These are phyloP conservation scores for Orthosia gothica DNA, from an alignment of 2,888 invertebrate genomes.

Conservation along the genomic window DNA sequence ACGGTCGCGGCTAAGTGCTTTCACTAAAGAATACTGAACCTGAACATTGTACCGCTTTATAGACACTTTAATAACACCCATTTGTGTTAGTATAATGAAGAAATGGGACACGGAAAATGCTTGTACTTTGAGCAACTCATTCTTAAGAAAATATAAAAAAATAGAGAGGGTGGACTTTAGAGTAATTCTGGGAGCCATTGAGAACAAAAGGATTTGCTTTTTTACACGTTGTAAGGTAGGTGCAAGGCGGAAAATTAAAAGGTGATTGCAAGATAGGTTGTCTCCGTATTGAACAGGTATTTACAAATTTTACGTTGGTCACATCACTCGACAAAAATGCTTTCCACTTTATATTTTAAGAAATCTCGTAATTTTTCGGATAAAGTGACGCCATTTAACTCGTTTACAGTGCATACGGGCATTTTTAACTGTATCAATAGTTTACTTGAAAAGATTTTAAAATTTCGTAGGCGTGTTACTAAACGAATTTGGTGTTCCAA, in stretches of 20 bases:
- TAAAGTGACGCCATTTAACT: neutral
- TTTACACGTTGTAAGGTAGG: neutral
- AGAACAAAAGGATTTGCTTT: slow-evolving; percentile 8
- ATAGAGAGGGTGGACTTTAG: neutral
- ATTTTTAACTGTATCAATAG: neutral
- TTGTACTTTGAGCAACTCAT: slow-evolving; percentile 1
- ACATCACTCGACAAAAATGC: no score
- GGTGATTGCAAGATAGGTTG: neutral
- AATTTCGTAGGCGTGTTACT: neutral
- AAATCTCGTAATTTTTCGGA: neutral
- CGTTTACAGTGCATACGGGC: neutral
- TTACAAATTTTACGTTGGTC: neutral
- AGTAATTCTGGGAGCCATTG: slow-evolving; percentile 10
- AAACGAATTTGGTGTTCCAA: neutral
- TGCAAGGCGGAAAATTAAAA: neutral
- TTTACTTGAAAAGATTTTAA: neutral
- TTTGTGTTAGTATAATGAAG: slow-evolving; percentile 14
- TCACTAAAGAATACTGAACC: slow-evolving; percentile 10
- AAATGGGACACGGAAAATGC: slow-evolving; percentile 17
- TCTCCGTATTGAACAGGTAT: neutral
- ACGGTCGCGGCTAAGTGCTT: neutral
- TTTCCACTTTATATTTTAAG: no score
- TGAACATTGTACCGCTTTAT: slow-evolving; percentile 9
- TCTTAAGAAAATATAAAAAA: slow-evolving; percentile 25
- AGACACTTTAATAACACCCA: slow-evolving; percentile 11